Evolutionary conservation across 2,888 invertebrate genomes (phyloP), one percentile per base, ranked within the genome.

Genomic region (Orchesellides sinensis): DNA sequence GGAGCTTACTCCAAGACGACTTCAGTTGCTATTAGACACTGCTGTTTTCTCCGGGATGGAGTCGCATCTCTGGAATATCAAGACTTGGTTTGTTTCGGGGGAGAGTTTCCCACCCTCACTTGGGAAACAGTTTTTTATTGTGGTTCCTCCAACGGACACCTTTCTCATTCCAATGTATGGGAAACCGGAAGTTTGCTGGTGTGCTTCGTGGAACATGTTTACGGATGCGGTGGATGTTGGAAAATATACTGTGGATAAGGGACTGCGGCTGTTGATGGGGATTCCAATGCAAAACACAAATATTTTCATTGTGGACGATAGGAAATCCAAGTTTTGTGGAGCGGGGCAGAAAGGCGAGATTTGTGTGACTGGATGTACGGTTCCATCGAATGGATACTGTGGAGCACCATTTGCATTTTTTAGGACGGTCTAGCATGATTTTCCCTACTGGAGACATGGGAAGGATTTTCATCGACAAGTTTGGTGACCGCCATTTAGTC

Each of bases 121-220:
- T n/a, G 77, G 68, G 1, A 66, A 59, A 23, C 17, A 59, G 10
- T 77, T 77, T 59, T 77, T 77, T 21, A 25, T 45, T n/a, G 47
- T 25, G 23, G 32, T 77, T 0, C 45, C 40, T 0, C 0, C 14
- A 10, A 56, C 25, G 29, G 56, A 77, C 6, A 47, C 25, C 1
- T 17, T 29, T 17, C 66, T 77, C 14, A 59, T 77, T 21, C 35
- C 54, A 3, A 77, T 66, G 14, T 77, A 77, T 29, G 77, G 77
- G 10, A 77, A 66, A 23, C 45, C 56, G 6, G 77, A 77, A 21
- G 40, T 56, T 1, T 14, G 56, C 0, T 77, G 77, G 77, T 68
- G 56, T 19, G 66, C 59, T 1, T 21, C 77, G 14, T 77, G 56
- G 45, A 68, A 59, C 25, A 29, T 59, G n/a, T 77, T 77, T 29